phyloP scores from a whole-genome alignment of 2,888 invertebrate genomes.

The Cephus sareptanus region DNA sequence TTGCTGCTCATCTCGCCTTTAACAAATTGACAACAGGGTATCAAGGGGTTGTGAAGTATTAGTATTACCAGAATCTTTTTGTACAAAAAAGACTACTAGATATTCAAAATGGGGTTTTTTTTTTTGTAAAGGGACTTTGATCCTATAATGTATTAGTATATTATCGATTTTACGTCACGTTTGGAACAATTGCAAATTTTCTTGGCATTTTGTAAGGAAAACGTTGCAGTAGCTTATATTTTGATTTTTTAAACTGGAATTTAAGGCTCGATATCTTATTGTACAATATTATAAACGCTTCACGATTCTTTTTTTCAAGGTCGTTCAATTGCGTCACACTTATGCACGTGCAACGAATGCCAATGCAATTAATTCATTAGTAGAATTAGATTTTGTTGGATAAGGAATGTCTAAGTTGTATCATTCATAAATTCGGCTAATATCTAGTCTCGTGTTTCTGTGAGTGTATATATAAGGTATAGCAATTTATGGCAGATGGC shows the following conservation, averaged over 20 bases:
- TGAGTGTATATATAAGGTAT: neutral
- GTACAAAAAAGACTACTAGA: neutral
- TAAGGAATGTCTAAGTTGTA: neutral
- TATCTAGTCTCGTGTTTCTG: neutral
- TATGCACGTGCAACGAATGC: neutral
- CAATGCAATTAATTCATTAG: neutral
- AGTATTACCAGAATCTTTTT: neutral
- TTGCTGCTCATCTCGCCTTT: constrained; percentile 32
- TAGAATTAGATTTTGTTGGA: neutral
- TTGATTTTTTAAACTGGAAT: neutral
- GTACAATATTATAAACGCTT: neutral
- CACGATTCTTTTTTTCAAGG: neutral
- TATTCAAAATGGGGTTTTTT: neutral
- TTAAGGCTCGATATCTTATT: neutral
- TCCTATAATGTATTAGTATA: neutral
- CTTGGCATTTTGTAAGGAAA: neutral
- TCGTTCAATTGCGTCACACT: neutral
- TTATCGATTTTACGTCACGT: too few species aligned
- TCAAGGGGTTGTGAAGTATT: neutral
- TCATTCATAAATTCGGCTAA: neutral
- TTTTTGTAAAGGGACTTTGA: neutral
- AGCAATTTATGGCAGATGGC: neutral
- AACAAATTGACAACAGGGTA: neutral
- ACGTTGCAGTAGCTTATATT: neutral
- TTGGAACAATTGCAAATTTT: neutral